These are phyloP conservation scores for Halcyon leucocephala DNA, from an alignment of 2,797 vertebrate genomes.

Conservation along the genomic window DNA sequence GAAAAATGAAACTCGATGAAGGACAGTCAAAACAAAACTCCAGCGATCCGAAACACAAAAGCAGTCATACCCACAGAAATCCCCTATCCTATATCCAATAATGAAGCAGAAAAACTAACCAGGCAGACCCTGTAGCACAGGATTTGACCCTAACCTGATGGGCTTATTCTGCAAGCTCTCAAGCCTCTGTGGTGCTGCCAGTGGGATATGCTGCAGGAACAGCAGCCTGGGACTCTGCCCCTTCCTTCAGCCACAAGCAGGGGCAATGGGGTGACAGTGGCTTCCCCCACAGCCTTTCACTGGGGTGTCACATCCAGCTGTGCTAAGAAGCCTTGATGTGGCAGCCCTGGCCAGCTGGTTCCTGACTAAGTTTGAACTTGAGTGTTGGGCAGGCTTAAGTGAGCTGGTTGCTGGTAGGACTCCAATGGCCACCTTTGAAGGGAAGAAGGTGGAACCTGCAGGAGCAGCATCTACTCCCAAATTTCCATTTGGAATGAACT, in stretches of 20 bases:
- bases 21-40: neutral
- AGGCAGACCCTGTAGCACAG: neutral
- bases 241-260: neutral
- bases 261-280: too few species aligned
- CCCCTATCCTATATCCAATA: neutral
- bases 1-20: neutral
- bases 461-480: neutral
- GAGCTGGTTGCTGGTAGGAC: rapidly evolving
- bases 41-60: neutral
- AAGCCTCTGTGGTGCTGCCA: rapidly evolving
- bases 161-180: rapidly evolving
- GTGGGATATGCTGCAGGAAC: neutral
- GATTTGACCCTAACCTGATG: neutral
- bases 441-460: neutral
- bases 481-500: neutral
- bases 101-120: neutral
- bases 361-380: neutral
- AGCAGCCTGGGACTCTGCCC: neutral
- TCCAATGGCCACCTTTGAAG: neutral
- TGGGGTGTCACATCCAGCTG: rapidly evolving
- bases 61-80: neutral
- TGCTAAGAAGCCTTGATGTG: rapidly evolving
- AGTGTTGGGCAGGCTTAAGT: rapidly evolving
- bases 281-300: neutral
- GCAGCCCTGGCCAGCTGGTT: neutral